Conservation (phyloP, 2,113 vertebrate species). For the Ammodytes marinus region DNA sequence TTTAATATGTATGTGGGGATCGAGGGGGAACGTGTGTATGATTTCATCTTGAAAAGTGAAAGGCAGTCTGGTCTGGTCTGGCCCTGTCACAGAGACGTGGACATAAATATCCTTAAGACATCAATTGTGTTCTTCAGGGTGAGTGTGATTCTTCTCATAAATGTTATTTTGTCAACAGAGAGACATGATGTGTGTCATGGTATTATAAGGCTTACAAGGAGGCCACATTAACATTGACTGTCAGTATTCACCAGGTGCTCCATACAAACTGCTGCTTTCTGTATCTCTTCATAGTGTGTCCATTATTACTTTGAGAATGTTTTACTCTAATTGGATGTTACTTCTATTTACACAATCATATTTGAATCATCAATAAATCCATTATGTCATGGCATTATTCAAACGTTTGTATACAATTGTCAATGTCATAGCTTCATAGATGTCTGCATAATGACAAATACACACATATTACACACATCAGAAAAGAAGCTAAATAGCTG, state of each 20-base stretch:
- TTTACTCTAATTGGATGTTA: too few relatives aligned
- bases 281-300: too few relatives aligned
- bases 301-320: too few relatives aligned
- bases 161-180: too few relatives aligned
- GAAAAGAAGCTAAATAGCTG: too few relatives aligned
- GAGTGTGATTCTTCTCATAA: neutral
- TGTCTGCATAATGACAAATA: too few relatives aligned
- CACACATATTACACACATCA: too few relatives aligned
- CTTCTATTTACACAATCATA: neutral
- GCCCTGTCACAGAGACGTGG: neutral
- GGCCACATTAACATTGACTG: neutral
- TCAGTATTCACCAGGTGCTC: neutral
- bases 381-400: too few relatives aligned
- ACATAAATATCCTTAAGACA: conserved; percentile 7
- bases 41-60: conserved; percentile 28
- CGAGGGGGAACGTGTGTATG: conserved; percentile 10
- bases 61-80: conserved; percentile 17
- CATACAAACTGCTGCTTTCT: neutral
- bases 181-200: neutral
- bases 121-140: neutral
- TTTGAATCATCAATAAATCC: too few relatives aligned
- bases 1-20: conserved; percentile 59
- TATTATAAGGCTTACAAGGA: too few relatives aligned
- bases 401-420: too few relatives aligned
- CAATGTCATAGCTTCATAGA: too few relatives aligned